Percentiles rank a stretch among this genome's conserved stretches.
These are phyloP conservation scores for Brachionus manjavacas DNA, from an alignment of 1,140 invertebrate genomes.

Conservation along the genomic window DNA sequence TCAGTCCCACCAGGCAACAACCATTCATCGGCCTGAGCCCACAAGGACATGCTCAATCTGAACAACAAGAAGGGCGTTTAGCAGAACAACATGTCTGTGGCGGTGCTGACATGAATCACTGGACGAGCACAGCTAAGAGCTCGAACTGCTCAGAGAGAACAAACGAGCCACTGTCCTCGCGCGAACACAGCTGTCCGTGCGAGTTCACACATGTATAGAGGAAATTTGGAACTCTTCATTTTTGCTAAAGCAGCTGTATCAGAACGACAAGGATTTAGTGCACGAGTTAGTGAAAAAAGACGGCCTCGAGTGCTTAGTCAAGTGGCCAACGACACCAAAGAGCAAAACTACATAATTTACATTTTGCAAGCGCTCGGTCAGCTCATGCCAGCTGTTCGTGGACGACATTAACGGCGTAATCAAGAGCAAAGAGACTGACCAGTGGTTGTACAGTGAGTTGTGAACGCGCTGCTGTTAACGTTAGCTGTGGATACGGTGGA, in stretches of 20 bases:
- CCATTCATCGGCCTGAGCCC: background rate
- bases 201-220: slow-evolving; percentile 87
- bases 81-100: slow-evolving; percentile 54
- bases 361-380: slow-evolving; percentile 85
- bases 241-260: slow-evolving; percentile 95
- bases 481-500: slow-evolving; percentile 83
- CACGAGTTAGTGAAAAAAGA: slow-evolving; percentile 98
- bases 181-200: slow-evolving; percentile 87
- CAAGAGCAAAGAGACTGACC: slow-evolving; percentile 86
- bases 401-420: slow-evolving; percentile 99
- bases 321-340: slow-evolving; percentile 64
- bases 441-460: slow-evolving; percentile 93
- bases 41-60: background rate
- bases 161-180: slow-evolving; percentile 71
- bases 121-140: slow-evolving; percentile 87
- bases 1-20: background rate
- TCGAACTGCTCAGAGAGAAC: slow-evolving; percentile 80
- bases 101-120: slow-evolving; percentile 73
- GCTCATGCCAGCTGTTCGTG: slow-evolving; percentile 97
- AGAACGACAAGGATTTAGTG: slow-evolving; percentile 90
- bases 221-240: slow-evolving; percentile 77
- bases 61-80: background rate
- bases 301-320: slow-evolving; percentile 63
- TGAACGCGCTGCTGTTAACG: slow-evolving; percentile 72
- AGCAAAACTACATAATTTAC: slow-evolving; percentile 99